Base-by-base conservation (phyloP, 37 sponge, comb jelly and placozoan species). In the Axinella damicornis region DNA sequence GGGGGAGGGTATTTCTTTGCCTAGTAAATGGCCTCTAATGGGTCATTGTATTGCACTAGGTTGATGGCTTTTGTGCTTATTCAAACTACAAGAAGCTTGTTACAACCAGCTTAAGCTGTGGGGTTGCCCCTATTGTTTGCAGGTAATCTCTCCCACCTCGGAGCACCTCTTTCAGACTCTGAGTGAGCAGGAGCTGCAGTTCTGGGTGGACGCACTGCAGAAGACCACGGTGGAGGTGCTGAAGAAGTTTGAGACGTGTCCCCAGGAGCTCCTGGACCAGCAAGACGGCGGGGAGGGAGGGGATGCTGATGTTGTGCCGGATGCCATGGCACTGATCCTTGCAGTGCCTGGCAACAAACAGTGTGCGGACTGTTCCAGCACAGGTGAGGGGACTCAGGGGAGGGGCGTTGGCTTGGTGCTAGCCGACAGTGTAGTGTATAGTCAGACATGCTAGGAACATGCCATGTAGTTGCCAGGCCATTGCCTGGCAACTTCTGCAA, bases 281-380 rank as follows among this genome's bases (percentile, higher is more conserved):
- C 22, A 30, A 53, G 22, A 22, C 22, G 74, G 41, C 22, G 30
- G 54, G 41, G 34, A 20, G 69, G n/a, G 70, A 5, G 22, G 17
- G 46, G 57, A n/a, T n/a, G 27, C 69, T 16, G 77, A 74, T 38
- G 24, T 40, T 15, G 90, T 89, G 40, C 77, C 78, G 1, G 68
- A 93, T 78, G 88, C 92, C 25, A 84, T 82, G 68, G 38, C 28
- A 19, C 28, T 64, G 63, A 90, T 94, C 13, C 66, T 88, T n/a
- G 55, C 63, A 27, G 81, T 94, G 2, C 73, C 85, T 13, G 95
- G 95, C 0, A 94, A 94, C 85, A 70, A 41, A 28, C 57, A 75
- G 36, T 94, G 95, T 87, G 95, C 92, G 16, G 95, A 94, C 65
- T 94, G 95, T 74, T 55, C 71, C 14, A 87, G 89, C 57, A 90